These are phyloP conservation scores for Cardinalis cardinalis DNA, from an alignment of 2,113 vertebrate genomes.

Conservation along the genomic window DNA sequence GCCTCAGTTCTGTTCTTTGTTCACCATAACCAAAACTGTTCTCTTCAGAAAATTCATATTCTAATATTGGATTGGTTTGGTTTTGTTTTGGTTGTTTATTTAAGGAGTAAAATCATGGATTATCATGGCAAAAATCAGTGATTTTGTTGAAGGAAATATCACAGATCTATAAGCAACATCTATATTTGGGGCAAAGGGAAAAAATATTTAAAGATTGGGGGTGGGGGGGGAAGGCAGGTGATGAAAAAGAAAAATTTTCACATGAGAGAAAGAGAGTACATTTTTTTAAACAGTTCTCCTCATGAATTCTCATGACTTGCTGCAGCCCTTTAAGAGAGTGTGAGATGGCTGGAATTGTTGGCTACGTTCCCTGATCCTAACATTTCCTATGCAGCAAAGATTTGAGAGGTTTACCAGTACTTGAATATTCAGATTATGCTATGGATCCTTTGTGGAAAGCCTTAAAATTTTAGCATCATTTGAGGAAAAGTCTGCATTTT, in stretches of 20 bases:
- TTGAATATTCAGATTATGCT: slow-evolving; percentile 2
- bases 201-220: neutral
- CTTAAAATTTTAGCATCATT: neutral
- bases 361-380: neutral
- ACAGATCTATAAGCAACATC: neutral
- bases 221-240: fast-evolving
- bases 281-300: neutral
- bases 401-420: neutral
- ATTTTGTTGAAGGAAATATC: neutral
- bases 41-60: neutral
- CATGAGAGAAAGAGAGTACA: neutral
- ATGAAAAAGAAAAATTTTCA: neutral
- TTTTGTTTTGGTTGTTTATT: neutral
- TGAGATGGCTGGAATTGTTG: slow-evolving; percentile 4
- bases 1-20: neutral
- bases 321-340: neutral
- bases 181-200: neutral
- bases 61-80: neutral
- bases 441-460: neutral
- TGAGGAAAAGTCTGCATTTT: neutral
- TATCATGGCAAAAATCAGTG: neutral
- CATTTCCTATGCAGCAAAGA: neutral
- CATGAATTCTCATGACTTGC: neutral
- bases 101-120: neutral
- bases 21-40: neutral